These are phyloP conservation scores for Pinctada fucata DNA, from an alignment of 2,888 invertebrate genomes.

Conservation along the genomic window DNA sequence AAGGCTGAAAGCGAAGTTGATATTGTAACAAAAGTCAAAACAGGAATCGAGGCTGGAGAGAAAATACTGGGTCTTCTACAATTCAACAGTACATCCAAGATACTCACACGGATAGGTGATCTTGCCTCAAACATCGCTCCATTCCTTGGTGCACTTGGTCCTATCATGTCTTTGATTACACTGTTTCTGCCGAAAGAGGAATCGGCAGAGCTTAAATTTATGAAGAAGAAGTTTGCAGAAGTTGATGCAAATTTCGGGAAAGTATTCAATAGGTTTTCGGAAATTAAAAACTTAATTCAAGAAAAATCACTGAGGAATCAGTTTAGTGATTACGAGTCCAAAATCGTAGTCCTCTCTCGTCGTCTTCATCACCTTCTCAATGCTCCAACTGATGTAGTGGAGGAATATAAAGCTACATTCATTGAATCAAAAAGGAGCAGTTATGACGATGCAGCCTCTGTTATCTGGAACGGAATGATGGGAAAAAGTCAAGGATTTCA, in stretches of 20 bases:
- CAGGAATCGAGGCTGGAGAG: too few species aligned
- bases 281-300: slow-evolving; percentile 4
- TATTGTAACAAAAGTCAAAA: too few species aligned
- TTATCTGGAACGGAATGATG: background rate
- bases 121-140: background rate
- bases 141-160: slow-evolving; percentile 9
- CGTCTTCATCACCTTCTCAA: background rate
- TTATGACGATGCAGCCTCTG: background rate
- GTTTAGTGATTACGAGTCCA: slow-evolving; percentile 1
- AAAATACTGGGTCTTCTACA: too few species aligned
- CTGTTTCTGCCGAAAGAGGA: slow-evolving; percentile 11
- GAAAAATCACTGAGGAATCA: background rate
- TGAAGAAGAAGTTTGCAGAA: slow-evolving; percentile 12
- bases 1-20: too few species aligned
- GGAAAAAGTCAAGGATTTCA: background rate
- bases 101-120: background rate
- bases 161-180: slow-evolving; percentile 6
- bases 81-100: too few species aligned
- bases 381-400: background rate
- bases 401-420: background rate
- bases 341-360: background rate
- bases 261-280: background rate
- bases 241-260: slow-evolving; percentile 12
- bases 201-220: background rate
- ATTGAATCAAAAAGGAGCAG: background rate